These are phyloP conservation scores for Pandemis cinnamomeana DNA, from an alignment of 2,888 invertebrate species.

Conservation along the genomic window DNA sequence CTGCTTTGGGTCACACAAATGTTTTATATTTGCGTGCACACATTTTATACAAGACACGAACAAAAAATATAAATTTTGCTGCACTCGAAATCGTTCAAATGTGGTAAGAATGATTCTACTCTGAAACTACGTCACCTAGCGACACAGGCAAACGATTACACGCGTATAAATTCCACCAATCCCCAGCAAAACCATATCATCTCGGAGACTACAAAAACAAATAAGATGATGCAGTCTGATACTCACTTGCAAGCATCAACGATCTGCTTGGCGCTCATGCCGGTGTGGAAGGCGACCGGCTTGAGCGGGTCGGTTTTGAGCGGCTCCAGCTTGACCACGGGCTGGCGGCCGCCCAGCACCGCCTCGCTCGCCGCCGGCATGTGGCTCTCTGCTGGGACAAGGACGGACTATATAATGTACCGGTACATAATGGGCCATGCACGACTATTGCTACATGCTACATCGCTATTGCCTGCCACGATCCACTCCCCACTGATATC, in stretches of 20 bases:
- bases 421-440: no score
- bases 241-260: conserved; percentile 89
- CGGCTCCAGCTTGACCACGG: conserved; percentile 86
- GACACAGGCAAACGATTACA: not conserved
- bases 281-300: conserved; percentile 88
- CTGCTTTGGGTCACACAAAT: conserved; percentile 22
- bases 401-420: no score
- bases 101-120: not conserved
- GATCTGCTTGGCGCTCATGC: conserved; percentile 91
- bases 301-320: conserved; percentile 86
- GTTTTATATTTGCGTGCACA: conserved; percentile 19
- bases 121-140: not conserved
- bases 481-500: no score
- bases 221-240: not conserved
- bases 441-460: no score
- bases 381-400: conserved; percentile 50
- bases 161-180: not conserved
- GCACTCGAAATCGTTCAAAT: not conserved
- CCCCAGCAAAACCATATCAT: not conserved
- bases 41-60: not conserved
- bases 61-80: not conserved
- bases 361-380: conserved; percentile 60
- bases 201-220: no score
- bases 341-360: conserved; percentile 82
- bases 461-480: not conserved